These are phyloP conservation scores for Microcebus jonahi DNA, from an alignment of 2,113 vertebrate genomes.

Conservation along the genomic window DNA sequence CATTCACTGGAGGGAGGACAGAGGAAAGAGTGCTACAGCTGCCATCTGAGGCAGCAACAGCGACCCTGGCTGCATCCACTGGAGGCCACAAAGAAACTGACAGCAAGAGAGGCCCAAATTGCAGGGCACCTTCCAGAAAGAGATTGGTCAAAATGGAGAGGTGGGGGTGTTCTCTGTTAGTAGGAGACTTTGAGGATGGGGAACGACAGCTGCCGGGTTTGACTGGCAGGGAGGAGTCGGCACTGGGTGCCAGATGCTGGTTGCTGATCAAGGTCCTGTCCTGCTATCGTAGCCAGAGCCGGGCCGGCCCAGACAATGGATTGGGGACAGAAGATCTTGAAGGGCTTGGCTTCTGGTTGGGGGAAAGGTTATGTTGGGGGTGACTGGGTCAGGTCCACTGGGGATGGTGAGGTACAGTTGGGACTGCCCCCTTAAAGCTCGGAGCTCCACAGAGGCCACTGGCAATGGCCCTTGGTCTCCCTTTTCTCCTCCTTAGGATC, in stretches of 20 bases:
- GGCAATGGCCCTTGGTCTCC: not conserved
- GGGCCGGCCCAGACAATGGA: not conserved
- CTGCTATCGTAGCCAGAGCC: not conserved
- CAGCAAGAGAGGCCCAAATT: not conserved
- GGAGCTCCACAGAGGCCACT: not conserved
- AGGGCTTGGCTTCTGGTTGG: not conserved
- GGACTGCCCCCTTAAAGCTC: not conserved
- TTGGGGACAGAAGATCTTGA: not conserved
- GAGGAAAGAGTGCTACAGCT: not conserved
- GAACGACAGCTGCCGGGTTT: not conserved
- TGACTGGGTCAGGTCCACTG: no score
- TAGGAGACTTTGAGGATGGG: not conserved
- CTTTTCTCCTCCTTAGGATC: not conserved
- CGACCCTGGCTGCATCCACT: not conserved
- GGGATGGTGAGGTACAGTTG: not conserved
- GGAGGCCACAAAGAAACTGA: not conserved
- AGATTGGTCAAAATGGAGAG: not conserved
- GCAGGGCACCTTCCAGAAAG: not conserved
- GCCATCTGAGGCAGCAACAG: not conserved
- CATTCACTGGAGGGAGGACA: not conserved
- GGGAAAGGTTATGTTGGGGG: not conserved
- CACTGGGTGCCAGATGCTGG: not conserved
- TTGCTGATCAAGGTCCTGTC: not conserved
- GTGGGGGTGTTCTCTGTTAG: not conserved
- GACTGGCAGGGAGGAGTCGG: not conserved